Conservation (phyloP, 2,113 vertebrate genomes). For the Danionella cerebrum region DNA sequence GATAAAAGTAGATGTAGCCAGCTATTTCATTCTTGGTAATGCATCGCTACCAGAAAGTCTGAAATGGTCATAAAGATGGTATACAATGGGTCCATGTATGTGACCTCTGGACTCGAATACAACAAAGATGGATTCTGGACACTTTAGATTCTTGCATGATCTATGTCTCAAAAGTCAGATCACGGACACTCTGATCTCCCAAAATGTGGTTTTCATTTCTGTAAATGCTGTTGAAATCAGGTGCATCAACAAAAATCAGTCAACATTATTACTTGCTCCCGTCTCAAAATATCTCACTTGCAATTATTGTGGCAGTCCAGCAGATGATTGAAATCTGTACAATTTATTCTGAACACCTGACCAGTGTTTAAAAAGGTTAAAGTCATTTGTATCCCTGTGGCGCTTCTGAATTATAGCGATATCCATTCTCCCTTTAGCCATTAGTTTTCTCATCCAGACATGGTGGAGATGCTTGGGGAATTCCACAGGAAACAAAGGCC, state of each 20-base stretch:
- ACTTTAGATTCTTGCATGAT: slow-evolving; percentile 43
- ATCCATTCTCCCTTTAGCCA: slow-evolving; percentile 19
- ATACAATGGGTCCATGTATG: no score
- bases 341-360: slow-evolving; percentile 27
- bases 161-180: slow-evolving; percentile 41
- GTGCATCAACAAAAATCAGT: slow-evolving; percentile 30
- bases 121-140: no score
- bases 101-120: no score
- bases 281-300: neutral
- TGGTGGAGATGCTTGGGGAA: slow-evolving; percentile 37
- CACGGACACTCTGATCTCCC: slow-evolving; percentile 40
- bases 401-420: slow-evolving; percentile 5
- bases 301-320: slow-evolving; percentile 20
- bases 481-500: slow-evolving; percentile 47
- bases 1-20: no score
- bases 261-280: neutral
- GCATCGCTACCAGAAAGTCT: no score
- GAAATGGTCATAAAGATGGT: no score
- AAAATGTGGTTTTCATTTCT: slow-evolving; percentile 56
- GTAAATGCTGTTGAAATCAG: slow-evolving; percentile 31
- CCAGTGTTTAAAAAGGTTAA: slow-evolving; percentile 3
- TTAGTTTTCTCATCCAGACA: slow-evolving; percentile 44
- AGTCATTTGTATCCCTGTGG: neutral
- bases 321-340: slow-evolving; percentile 6
- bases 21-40: no score